These are phyloP conservation scores for Oryzias melastigma DNA, from an alignment of 2,113 vertebrate species.

Conservation along the genomic window DNA sequence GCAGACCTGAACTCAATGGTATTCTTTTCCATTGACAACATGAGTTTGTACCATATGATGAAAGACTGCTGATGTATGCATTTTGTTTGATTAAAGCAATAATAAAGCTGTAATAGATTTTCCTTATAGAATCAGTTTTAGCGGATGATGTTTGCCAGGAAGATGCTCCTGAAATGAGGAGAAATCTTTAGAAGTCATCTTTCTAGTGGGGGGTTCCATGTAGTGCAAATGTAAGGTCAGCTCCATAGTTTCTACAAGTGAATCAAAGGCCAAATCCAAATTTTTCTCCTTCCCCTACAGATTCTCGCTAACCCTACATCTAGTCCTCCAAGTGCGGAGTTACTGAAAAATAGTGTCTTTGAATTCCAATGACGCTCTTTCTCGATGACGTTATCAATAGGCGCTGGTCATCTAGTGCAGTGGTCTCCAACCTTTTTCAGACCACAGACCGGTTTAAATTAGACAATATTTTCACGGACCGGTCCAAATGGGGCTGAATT, in stretches of 20 bases:
- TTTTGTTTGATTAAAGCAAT: constrained; percentile 49
- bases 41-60: constrained; percentile 49
- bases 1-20: constrained; percentile 7
- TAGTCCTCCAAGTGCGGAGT: too few species aligned
- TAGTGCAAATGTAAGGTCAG: constrained; percentile 13
- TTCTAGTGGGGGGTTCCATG: constrained; percentile 30
- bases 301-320: too few species aligned
- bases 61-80: constrained; percentile 16
- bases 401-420: too few species aligned
- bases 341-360: too few species aligned
- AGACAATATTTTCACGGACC: too few species aligned
- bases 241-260: neutral
- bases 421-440: too few species aligned
- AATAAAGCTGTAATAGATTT: constrained; percentile 57
- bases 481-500: too few species aligned
- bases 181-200: constrained; percentile 56
- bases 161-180: constrained; percentile 43
- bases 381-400: too few species aligned
- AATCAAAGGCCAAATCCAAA: too few species aligned
- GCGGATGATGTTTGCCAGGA: constrained; percentile 47
- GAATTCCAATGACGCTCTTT: too few species aligned
- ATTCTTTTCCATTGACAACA: constrained; percentile 1
- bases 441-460: too few species aligned
- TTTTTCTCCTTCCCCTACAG: too few species aligned
- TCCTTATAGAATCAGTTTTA: constrained; percentile 41